Percentiles rank a stretch among this genome's conserved stretches.
phyloP scores from a whole-genome alignment of 92 coral and sea anemone species.

The Phenganax subtilis region DNA sequence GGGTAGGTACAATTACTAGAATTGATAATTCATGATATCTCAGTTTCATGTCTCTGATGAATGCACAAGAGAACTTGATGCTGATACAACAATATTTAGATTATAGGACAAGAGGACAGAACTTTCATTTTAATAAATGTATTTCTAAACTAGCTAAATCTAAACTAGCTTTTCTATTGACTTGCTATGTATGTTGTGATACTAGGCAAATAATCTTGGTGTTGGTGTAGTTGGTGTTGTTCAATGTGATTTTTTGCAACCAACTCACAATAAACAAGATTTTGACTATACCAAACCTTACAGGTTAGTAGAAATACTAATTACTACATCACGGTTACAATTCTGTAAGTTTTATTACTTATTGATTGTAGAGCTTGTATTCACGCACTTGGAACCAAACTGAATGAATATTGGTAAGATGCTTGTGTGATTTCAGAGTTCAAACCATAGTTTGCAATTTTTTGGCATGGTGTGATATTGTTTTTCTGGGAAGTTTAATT shows the following conservation, averaged over 20 bases:
- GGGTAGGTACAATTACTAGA: slow-evolving; percentile 42
- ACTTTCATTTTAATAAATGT: no score
- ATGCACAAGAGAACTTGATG: no score
- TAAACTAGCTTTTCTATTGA: no score
- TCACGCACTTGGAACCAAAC: slow-evolving; percentile 71
- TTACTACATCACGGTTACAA: not conserved
- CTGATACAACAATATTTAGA: no score
- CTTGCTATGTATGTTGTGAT: not conserved
- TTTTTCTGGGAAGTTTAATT: no score
- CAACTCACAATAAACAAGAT: slow-evolving; percentile 98
- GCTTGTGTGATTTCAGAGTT: no score
- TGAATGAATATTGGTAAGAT: slow-evolving; percentile 89
- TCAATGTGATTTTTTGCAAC: slow-evolving; percentile 94
- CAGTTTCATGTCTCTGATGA: no score
- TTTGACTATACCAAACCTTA: slow-evolving; percentile 91
- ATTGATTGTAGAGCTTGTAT: slow-evolving; percentile 61
- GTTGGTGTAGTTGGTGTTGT: slow-evolving; percentile 97
- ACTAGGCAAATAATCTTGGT: slow-evolving; percentile 87
- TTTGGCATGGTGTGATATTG: slow-evolving; percentile 5
- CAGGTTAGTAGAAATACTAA: slow-evolving; percentile 53
- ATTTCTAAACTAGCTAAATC: no score
- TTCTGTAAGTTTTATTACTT: not conserved
- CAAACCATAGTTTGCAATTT: not conserved
- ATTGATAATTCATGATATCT: not conserved
- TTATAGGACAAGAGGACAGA: no score